Evolutionary conservation across 37 sponge, comb jelly and placozoan species (phyloP).

Genomic region (Cladorhizidae sp.): DNA sequence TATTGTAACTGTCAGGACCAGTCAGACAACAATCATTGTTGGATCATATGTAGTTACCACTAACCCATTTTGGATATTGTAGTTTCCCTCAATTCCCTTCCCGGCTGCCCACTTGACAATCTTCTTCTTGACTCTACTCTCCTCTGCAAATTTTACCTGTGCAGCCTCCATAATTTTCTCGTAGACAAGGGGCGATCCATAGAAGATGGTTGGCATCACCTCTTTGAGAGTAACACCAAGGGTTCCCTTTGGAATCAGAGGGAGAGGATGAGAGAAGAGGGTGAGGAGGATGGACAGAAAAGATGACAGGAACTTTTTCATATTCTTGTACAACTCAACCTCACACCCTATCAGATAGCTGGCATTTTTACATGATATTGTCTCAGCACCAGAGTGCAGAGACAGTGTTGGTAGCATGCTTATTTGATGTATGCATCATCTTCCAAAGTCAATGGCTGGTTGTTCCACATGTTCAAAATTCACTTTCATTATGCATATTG

Average conservation of each 20-base stretch:
- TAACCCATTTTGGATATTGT: constrained; percentile 53
- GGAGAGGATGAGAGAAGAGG: neutral
- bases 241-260: constrained; percentile 47
- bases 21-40: too few species aligned
- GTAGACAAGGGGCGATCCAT: constrained; percentile 26
- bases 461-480: too few species aligned
- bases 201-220: constrained; percentile 70
- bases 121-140: constrained; percentile 48
- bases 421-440: too few species aligned
- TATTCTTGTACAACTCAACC: too few species aligned
- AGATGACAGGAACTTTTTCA: too few species aligned
- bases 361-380: too few species aligned
- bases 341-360: too few species aligned
- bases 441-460: too few species aligned
- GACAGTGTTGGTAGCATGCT: too few species aligned
- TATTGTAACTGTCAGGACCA: neutral
- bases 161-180: constrained; percentile 67
- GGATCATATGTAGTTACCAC: neutral
- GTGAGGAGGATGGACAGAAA: neutral
- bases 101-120: constrained; percentile 58
- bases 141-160: neutral
- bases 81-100: constrained; percentile 76
- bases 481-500: too few species aligned
- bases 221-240: constrained; percentile 70
- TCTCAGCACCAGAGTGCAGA: too few species aligned